Evolutionary conservation across 2,797 vertebrate genomes (phyloP), one percentile per base, ranked within the genome.

Genomic region (Schizothorax lantsangensis): DNA sequence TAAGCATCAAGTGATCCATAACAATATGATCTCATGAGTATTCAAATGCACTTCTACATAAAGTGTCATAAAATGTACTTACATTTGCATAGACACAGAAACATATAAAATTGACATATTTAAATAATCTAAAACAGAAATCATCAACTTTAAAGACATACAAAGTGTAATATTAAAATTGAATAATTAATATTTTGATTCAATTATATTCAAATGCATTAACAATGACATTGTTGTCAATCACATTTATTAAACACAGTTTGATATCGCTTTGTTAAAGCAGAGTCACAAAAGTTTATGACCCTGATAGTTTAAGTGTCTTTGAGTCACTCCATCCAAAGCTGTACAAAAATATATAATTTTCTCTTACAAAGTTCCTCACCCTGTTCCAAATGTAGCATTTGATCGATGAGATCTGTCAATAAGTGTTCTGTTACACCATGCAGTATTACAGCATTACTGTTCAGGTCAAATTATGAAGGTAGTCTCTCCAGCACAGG

Each of bases 391-490:
- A 85, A 79, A 73, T 81, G 71, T 36, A 49, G 81, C 73, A 23
- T 72, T 38, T 26, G 73, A 79, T 81, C 73, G 36, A 72, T 83
- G 43, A 36, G 69, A 38, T 73, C 36, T 64, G 52, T 75, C 83
- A 26, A 47, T 83, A 75, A 73, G 80, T 79, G 26, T 88, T 90
- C 75, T 69, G 83, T 90, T 90, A 83, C 87, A 83, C 57, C 68
- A 66, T 66, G 62, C 62, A 66, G 71, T 36, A 23, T 84, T 86
- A 73, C 59, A 88, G 77, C 79, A 84, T 78, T 72, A 36, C 64
- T 10, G 33, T 26, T 84, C 43, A 64, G 82, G 82, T 64, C 71
- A 75, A 75, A 84, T 64, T 49, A 75, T 75, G 40, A 74, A 83
- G 43, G 43, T 47, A 21, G n/a, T 40, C 38, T 74, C n/a, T 45